phyloP scores from a whole-genome alignment of 1,140 invertebrate genomes.

The Charaxes varanes region DNA sequence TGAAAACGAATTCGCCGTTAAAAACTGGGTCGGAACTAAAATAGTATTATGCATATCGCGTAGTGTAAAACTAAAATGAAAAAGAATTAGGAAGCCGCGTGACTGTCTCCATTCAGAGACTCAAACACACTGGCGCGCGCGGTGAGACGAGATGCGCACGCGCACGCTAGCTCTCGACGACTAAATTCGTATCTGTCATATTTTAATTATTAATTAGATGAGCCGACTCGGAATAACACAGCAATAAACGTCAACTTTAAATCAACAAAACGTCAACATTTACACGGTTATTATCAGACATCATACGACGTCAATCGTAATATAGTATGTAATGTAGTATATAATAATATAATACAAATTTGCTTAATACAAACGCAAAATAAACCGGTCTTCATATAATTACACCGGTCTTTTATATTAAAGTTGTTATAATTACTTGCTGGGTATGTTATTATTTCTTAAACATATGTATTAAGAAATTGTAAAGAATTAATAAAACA shows the following conservation, averaged over 20 bases:
- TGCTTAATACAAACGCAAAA: too few relatives aligned
- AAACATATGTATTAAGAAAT: too few relatives aligned
- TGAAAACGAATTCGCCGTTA: constrained; percentile 14
- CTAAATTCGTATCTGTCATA: constrained; percentile 60
- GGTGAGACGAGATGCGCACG: constrained; percentile 30
- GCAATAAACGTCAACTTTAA: constrained; percentile 5
- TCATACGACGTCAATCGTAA: too few relatives aligned
- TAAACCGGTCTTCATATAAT: too few relatives aligned
- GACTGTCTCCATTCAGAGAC: constrained; percentile 53
- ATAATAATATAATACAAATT: too few relatives aligned
- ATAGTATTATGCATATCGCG: constrained; percentile 8
- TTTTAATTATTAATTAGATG: constrained; percentile 45
- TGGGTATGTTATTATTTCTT: too few relatives aligned
- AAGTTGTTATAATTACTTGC: too few relatives aligned
- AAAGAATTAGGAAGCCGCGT: constrained; percentile 31
- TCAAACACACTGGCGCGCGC: constrained; percentile 44
- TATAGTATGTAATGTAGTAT: too few relatives aligned
- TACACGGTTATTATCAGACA: constrained; percentile 10
- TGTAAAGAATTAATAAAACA: too few relatives aligned
- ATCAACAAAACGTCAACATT: too few relatives aligned
- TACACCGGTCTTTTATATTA: too few relatives aligned
- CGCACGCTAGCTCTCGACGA: constrained; percentile 44
- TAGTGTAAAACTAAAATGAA: constrained; percentile 17
- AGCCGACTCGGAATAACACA: constrained; percentile 14
- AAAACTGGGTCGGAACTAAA: constrained; percentile 17